phyloP scores from a whole-genome alignment of 2,888 invertebrate genomes.

The Drosophila gaucha region DNA sequence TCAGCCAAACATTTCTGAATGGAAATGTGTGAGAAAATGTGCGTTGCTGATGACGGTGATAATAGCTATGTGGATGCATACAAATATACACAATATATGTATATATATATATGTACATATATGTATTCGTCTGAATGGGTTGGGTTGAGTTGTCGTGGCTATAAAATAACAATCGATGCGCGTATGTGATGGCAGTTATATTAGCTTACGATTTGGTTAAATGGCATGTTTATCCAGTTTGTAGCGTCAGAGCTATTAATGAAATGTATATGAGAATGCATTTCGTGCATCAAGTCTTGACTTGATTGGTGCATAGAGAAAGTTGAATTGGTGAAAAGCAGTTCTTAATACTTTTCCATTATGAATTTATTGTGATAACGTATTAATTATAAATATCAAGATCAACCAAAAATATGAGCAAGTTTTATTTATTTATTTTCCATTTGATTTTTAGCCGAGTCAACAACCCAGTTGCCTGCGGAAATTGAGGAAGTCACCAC shows the following conservation, averaged over 20 bases:
- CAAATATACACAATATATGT: conserved; percentile 1
- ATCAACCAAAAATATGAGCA: neutral
- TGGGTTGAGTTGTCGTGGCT: conserved; percentile 38
- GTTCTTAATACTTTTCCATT: conserved; percentile 9
- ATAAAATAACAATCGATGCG: conserved; percentile 54
- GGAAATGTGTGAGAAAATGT: conserved; percentile 74
- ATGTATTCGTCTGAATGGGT: conserved; percentile 23
- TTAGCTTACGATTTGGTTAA: conserved; percentile 64
- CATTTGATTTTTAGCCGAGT: conserved; percentile 49
- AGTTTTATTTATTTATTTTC: conserved; percentile 5
- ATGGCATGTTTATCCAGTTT: conserved; percentile 62
- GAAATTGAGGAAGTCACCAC: conserved; percentile 51
- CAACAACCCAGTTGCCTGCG: conserved; percentile 41
- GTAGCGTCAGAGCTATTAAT: conserved; percentile 43
- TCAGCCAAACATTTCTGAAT: conserved; percentile 57
- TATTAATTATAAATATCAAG: conserved; percentile 4
- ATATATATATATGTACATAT: neutral
- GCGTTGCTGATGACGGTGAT: conserved; percentile 51
- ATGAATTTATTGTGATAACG: conserved; percentile 3
- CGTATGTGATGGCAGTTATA: conserved; percentile 59
- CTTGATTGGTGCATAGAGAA: conserved; percentile 30
- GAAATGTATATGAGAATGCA: conserved; percentile 46
- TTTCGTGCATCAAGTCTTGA: conserved; percentile 42
- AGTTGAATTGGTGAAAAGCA: conserved; percentile 23
- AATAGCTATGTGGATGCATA: conserved; percentile 41